Evolutionary conservation across 2,113 vertebrate genomes (phyloP), one percentile per base, ranked within the genome.

Genomic region (Mesitornis unicolor): DNA sequence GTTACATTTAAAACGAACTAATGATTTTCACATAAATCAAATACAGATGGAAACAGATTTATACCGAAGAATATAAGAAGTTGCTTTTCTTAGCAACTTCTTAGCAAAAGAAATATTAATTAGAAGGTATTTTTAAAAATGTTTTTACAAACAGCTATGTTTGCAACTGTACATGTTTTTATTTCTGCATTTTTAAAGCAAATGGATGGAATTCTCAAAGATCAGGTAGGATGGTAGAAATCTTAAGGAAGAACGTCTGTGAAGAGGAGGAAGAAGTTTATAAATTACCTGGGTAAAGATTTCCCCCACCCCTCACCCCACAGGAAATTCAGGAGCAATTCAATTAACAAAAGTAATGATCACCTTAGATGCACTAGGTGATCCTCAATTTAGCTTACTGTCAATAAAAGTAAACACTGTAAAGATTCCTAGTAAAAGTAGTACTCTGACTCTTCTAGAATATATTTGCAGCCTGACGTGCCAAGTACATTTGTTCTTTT

Each of bases 181-280:
- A 15, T 61, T 81, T 45, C 42, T 70, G 16, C 13, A 45, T 67
- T 75, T 92, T 87, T 80, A 69, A 95, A 83, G 43, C n/a, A 69
- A 76, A 22, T 60, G 7, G 25, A 12, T 76, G 11, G 10, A 60
- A 45, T 69, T 74, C 16, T 65, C 4, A 31, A 64, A 38, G 35
- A 38, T 60, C 5, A 43, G 36, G 13, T 19, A 47, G 33, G 13
- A 59, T 47, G 33, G 12, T 78, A 88, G 35, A 88, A 91, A 59
- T 71, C 13, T 16, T 40, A 16, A 93, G 36, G n/a, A 67, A 47
- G 8, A 63, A 3, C 9, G n/a, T 16, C 21, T n/a, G 29, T 0
- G 9, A 79, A 56, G 17, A 87, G 42, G 40, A 68, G 17, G 6
- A 31, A 40, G 7, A 18, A 73, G 20, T 45, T 88, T 71, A 22